Evolutionary conservation across 1,140 invertebrate species (phyloP).

Genomic region (Proctacanthus coquilletti): DNA sequence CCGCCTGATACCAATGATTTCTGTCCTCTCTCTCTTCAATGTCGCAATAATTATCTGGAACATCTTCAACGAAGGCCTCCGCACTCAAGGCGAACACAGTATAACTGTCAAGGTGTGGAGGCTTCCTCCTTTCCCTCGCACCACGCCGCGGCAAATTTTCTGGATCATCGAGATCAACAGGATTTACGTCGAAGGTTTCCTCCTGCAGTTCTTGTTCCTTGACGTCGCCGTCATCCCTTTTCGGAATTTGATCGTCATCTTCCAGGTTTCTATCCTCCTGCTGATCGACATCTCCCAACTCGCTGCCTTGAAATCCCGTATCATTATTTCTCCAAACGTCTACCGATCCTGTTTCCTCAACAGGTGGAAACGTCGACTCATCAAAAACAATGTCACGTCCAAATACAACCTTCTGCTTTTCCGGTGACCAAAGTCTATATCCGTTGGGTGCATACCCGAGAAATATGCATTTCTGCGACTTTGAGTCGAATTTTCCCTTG

Average conservation of each 20-base stretch:
- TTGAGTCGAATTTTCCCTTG: conserved; percentile 2
- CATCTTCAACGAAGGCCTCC: not conserved
- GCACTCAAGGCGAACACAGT: not conserved
- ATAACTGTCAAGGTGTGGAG: not conserved
- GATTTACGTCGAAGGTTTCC: too few species aligned
- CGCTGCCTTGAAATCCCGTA: not conserved
- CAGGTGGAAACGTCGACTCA: conserved; percentile 5
- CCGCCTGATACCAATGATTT: not conserved
- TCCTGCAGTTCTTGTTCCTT: not conserved
- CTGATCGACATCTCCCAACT: too few species aligned
- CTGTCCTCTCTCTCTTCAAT: not conserved
- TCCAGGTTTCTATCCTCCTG: conserved; percentile 3
- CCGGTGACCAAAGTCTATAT: conserved; percentile 15
- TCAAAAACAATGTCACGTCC: conserved; percentile 6
- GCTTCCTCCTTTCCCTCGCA: not conserved
- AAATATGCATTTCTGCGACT: conserved; percentile 9
- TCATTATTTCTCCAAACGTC: not conserved
- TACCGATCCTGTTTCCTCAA: too few species aligned
- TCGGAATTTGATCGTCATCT: not conserved
- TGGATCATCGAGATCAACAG: too few species aligned
- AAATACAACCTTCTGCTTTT: not conserved
- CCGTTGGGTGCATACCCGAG: conserved; percentile 14
- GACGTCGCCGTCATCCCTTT: conserved; percentile 1
- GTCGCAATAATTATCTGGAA: not conserved
- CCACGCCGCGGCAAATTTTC: not conserved